These are phyloP conservation scores for Heliconius congener DNA, from an alignment of 1,140 invertebrate species.

Conservation along the genomic window DNA sequence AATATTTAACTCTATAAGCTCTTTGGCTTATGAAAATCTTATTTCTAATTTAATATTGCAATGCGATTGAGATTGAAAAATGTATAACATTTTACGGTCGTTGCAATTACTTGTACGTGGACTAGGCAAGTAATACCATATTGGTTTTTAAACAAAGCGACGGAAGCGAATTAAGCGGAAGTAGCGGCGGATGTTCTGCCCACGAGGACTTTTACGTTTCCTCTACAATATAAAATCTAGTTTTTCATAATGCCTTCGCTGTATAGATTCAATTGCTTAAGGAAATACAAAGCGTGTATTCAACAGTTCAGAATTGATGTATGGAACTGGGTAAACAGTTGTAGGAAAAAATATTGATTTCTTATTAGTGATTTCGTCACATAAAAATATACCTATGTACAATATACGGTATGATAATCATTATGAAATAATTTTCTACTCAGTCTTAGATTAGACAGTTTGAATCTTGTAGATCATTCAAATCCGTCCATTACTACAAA, in stretches of 20 bases:
- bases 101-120: slow-evolving; percentile 7
- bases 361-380: too few species aligned
- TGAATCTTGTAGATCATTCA: too few species aligned
- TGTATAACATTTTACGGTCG: background rate
- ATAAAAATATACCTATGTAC: too few species aligned
- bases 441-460: too few species aligned
- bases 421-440: too few species aligned
- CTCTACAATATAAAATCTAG: slow-evolving; percentile 5
- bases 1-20: too few species aligned
- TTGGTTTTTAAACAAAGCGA: slow-evolving; percentile 25
- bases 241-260: background rate
- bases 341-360: background rate
- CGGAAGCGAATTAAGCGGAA: slow-evolving; percentile 27
- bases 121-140: slow-evolving; percentile 17
- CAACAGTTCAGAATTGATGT: background rate
- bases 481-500: too few species aligned
- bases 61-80: background rate
- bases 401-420: too few species aligned
- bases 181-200: slow-evolving; percentile 24
- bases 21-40: too few species aligned
- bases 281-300: background rate
- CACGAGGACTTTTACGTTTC: slow-evolving; percentile 21
- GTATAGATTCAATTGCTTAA: background rate
- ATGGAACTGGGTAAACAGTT: background rate
- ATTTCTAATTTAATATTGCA: background rate